phyloP scores from a whole-genome alignment of 2,888 invertebrate species.

The Xylota segnis region DNA sequence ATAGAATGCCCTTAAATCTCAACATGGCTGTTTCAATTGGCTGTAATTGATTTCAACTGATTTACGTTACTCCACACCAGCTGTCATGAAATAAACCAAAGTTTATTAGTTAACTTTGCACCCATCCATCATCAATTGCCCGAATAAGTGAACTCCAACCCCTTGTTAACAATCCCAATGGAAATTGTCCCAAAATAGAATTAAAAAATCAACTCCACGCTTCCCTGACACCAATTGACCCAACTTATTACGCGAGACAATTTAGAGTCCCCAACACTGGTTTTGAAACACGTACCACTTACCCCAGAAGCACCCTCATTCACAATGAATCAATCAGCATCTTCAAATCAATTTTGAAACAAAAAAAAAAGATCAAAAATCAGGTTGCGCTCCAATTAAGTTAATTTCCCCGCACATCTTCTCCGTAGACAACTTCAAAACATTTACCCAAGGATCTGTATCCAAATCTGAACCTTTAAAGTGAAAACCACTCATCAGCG shows the following conservation, averaged over 20 bases:
- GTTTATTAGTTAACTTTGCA: constrained; percentile 5
- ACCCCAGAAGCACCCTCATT: constrained; percentile 55
- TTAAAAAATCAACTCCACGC: constrained; percentile 66
- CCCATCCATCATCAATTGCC: constrained; percentile 21
- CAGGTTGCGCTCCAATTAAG: constrained; percentile 62
- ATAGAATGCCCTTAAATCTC: too few species aligned
- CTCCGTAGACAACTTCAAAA: constrained; percentile 41
- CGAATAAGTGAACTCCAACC: constrained; percentile 27
- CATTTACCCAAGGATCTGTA: constrained; percentile 56
- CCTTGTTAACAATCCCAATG: constrained; percentile 26
- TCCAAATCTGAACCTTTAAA: constrained; percentile 32
- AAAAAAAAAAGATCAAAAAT: constrained; percentile 57
- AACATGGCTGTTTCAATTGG: not conserved
- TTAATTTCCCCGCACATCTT: constrained; percentile 44
- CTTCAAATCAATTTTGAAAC: constrained; percentile 53
- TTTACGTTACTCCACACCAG: not conserved
- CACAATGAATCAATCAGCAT: constrained; percentile 66
- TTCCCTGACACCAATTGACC: constrained; percentile 66
- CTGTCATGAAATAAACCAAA: not conserved
- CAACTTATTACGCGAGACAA: constrained; percentile 43
- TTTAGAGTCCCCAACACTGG: constrained; percentile 5
- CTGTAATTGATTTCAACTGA: not conserved
- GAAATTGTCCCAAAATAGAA: constrained; percentile 66
- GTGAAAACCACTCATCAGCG: constrained; percentile 13
- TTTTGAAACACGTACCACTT: constrained; percentile 53